Evolutionary conservation across 1,140 invertebrate genomes (phyloP).

Genomic region (Penaeus vannamei): DNA sequence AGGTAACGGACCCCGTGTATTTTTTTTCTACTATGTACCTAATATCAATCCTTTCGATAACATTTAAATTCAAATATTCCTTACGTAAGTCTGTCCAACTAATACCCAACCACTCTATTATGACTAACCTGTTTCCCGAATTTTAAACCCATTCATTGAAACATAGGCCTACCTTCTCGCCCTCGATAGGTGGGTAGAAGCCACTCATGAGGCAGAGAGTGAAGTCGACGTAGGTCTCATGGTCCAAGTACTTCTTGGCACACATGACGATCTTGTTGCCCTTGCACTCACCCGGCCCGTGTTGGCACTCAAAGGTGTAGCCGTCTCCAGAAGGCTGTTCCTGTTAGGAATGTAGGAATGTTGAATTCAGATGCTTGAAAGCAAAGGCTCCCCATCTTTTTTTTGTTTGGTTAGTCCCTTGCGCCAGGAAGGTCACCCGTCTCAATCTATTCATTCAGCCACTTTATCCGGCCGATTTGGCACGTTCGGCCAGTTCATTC

Average conservation of each 20-base stretch:
- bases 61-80: background rate
- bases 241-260: conserved; percentile 17
- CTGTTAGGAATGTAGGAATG: background rate
- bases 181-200: background rate
- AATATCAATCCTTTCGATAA: too few relatives aligned
- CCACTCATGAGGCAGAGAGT: conserved; percentile 30
- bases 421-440: background rate
- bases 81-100: background rate
- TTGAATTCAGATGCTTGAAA: background rate
- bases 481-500: too few relatives aligned
- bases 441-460: background rate
- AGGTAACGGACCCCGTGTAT: too few relatives aligned
- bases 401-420: too few relatives aligned
- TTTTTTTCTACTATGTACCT: too few relatives aligned
- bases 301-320: conserved; percentile 40
- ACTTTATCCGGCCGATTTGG: too few relatives aligned
- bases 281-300: conserved; percentile 33
- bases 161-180: conserved; percentile 20
- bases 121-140: too few relatives aligned
- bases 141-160: background rate
- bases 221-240: conserved; percentile 10
- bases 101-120: background rate
- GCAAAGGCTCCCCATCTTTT: too few relatives aligned
- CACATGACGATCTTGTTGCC: conserved; percentile 32
- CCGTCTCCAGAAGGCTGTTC: background rate